These are phyloP conservation scores for Propithecus deckenii DNA, from an alignment of 2,797 vertebrate species.

Conservation along the genomic window DNA sequence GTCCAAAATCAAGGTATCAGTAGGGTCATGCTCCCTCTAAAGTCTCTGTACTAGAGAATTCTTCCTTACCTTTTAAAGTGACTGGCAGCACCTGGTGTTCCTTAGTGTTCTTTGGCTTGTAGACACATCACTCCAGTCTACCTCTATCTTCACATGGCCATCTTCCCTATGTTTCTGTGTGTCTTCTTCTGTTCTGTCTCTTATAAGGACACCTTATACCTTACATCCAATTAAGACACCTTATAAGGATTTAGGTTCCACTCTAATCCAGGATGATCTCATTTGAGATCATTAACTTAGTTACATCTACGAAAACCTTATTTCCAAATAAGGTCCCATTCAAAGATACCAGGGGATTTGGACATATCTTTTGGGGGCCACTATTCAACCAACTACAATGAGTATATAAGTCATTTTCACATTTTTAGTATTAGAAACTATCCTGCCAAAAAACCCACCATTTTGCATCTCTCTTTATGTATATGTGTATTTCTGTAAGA, in stretches of 20 bases:
- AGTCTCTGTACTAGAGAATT: too few species aligned
- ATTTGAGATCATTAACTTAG: too few species aligned
- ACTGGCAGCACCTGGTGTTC: too few species aligned
- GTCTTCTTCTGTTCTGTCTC: background rate
- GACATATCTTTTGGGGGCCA: background rate
- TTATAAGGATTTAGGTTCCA: background rate
- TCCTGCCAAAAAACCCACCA: background rate
- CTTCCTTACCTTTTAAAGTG: too few species aligned
- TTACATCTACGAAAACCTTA: too few species aligned
- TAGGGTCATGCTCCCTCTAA: too few species aligned
- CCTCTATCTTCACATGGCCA: background rate
- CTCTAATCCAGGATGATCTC: too few species aligned
- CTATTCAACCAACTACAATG: background rate
- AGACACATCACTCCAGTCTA: background rate
- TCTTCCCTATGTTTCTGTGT: background rate
- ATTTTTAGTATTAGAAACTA: background rate
- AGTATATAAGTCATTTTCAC: background rate
- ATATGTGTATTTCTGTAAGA: background rate
- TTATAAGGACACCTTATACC: background rate
- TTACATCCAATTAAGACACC: background rate
- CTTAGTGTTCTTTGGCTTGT: too few species aligned
- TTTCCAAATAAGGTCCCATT: too few species aligned
- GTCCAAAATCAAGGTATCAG: too few species aligned
- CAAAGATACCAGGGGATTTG: too few species aligned
- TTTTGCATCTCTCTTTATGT: background rate